These are phyloP conservation scores for Poecilia wingei DNA, from an alignment of 2,797 vertebrate genomes.

Conservation along the genomic window DNA sequence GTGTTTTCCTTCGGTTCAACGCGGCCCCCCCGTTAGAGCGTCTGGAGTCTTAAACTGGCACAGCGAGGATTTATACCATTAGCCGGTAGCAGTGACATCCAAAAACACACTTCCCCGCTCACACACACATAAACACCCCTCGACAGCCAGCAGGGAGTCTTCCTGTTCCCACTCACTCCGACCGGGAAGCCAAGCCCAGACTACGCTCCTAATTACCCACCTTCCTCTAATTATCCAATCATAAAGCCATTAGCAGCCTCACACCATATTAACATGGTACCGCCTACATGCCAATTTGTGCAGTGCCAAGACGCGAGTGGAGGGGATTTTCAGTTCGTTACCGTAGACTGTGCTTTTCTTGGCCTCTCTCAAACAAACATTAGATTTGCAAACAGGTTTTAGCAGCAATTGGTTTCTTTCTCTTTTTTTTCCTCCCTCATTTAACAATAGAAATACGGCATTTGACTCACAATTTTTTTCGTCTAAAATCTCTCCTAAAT, in stretches of 20 bases:
- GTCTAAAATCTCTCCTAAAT: neutral
- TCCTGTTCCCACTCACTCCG: slow-evolving; percentile 75
- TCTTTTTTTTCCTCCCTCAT: neutral
- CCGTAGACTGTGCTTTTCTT: slow-evolving; percentile 43
- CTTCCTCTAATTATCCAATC: slow-evolving; percentile 87
- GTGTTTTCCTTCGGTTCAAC: slow-evolving; percentile 38
- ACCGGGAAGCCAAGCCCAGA: slow-evolving; percentile 70
- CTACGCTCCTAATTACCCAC: slow-evolving; percentile 81
- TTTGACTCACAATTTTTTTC: slow-evolving; percentile 7
- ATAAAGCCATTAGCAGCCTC: slow-evolving; percentile 86
- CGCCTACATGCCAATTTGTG: slow-evolving; percentile 74
- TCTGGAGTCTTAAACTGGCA: slow-evolving; percentile 63
- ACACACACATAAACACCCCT: slow-evolving; percentile 73
- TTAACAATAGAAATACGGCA: slow-evolving; percentile 30
- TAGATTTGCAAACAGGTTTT: slow-evolving; percentile 46
- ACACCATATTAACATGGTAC: slow-evolving; percentile 84
- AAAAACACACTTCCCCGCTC: slow-evolving; percentile 68
- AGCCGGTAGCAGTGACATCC: slow-evolving; percentile 71
- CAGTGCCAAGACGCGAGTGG: slow-evolving; percentile 66
- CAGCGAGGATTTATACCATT: slow-evolving; percentile 67
- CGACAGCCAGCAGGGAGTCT: slow-evolving; percentile 78
- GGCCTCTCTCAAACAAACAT: slow-evolving; percentile 46
- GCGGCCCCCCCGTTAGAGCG: slow-evolving; percentile 30
- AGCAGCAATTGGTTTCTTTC: slow-evolving; percentile 15
- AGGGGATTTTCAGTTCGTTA: slow-evolving; percentile 48